Percentiles rank a stretch among this genome's conserved stretches.
Evolutionary conservation across 2,888 invertebrate species (phyloP).

Genomic region (Baronia brevicornis): DNA sequence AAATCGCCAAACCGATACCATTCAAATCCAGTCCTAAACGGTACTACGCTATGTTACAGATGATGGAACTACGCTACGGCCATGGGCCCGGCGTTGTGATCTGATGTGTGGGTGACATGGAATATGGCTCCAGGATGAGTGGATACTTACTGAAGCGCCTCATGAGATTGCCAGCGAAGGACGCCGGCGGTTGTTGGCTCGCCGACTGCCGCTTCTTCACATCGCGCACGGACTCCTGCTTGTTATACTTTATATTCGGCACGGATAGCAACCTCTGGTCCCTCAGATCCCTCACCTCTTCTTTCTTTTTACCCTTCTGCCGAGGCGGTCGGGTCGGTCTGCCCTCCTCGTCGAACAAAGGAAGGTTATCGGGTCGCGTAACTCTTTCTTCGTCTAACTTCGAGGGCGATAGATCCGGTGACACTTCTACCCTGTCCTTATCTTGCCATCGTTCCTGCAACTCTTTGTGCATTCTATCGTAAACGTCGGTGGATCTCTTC

Average conservation of each 20-base stretch:
- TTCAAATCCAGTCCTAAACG: constrained; percentile 48
- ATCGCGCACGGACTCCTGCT: constrained; percentile 70
- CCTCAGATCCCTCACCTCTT: constrained; percentile 54
- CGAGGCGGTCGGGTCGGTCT: constrained; percentile 63
- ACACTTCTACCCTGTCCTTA: constrained; percentile 40
- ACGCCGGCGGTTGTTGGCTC: constrained; percentile 58
- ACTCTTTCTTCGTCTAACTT: constrained; percentile 30
- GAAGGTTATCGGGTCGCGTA: constrained; percentile 78
- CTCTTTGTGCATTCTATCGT: constrained; percentile 61
- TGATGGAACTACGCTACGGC: constrained; percentile 43
- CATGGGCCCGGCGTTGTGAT: constrained; percentile 29
- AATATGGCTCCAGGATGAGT: constrained; percentile 41
- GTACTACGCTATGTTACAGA: constrained; percentile 50
- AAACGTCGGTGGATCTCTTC: constrained; percentile 43
- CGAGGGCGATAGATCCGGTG: constrained; percentile 31
- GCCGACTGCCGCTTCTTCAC: constrained; percentile 70
- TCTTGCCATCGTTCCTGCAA: constrained; percentile 62
- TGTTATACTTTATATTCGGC: constrained; percentile 81
- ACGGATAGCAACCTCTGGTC: constrained; percentile 84
- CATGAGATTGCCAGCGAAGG: constrained; percentile 85
- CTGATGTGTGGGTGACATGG: constrained; percentile 25
- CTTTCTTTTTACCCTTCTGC: constrained; percentile 57
- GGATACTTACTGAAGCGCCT: constrained; percentile 91
- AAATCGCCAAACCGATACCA: constrained; percentile 60
- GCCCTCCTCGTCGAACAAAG: constrained; percentile 63